Evolutionary conservation across 2,113 vertebrate genomes (phyloP).

Genomic region (Merops nubicus): DNA sequence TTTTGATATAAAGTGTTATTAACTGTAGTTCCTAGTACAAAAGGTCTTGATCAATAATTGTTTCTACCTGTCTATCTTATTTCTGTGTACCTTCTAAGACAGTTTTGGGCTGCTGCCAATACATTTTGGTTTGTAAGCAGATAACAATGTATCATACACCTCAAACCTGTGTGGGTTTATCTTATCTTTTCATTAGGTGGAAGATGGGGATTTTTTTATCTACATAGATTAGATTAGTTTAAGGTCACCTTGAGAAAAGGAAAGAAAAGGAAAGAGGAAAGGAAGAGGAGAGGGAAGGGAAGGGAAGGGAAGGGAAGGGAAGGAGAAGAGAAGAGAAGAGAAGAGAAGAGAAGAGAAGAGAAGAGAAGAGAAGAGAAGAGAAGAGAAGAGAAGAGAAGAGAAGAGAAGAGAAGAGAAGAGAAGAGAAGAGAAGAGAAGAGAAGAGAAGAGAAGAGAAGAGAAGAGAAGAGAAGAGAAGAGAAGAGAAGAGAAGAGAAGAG

Average conservation of each 20-base stretch:
- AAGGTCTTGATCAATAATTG: constrained; percentile 72
- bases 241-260: not conserved
- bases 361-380: too few relatives aligned
- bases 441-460: too few relatives aligned
- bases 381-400: too few relatives aligned
- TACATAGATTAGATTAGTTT: constrained; percentile 34
- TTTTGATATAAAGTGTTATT: constrained; percentile 75
- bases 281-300: too few relatives aligned
- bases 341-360: too few relatives aligned
- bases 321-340: not conserved
- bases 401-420: too few relatives aligned
- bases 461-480: not conserved
- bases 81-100: constrained; percentile 48
- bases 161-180: constrained; percentile 16
- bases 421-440: not conserved
- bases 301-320: too few relatives aligned
- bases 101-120: constrained; percentile 23
- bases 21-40: constrained; percentile 60
- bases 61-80: constrained; percentile 65
- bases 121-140: not conserved
- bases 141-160: constrained; percentile 13
- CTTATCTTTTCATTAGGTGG: constrained; percentile 33
- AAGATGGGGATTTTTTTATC: not conserved
- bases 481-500: not conserved
- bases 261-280: too few relatives aligned